A percentile compares a stretch with the other conserved stretches of the same genome.
Evolutionary conservation across 2,888 invertebrate genomes (phyloP).

Genomic region (Drosophila anomalata): DNA sequence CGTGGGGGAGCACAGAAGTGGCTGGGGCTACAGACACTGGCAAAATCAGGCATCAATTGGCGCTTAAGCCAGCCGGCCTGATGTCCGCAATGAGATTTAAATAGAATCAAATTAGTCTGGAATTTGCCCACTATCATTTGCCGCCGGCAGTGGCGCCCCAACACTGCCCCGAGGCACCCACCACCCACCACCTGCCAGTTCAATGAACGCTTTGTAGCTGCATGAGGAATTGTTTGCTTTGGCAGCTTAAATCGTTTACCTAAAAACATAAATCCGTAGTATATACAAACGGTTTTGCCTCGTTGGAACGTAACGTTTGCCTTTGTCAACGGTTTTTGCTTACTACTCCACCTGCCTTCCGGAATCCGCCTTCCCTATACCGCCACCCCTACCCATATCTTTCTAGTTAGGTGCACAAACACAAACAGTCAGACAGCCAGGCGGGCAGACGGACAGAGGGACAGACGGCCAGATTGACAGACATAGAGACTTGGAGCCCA

Average conservation of each 20-base stretch:
- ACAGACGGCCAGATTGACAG: conserved; percentile 9
- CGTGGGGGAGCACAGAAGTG: not conserved
- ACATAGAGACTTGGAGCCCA: conserved; percentile 14
- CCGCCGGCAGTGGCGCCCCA: conserved; percentile 2
- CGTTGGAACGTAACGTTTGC: conserved; percentile 62
- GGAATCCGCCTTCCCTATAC: conserved; percentile 1
- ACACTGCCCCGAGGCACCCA: not conserved
- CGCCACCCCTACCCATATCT: conserved; percentile 16
- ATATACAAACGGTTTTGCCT: conserved; percentile 49
- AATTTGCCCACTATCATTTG: conserved; percentile 62
- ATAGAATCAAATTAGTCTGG: conserved; percentile 80
- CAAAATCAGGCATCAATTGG: conserved; percentile 72
- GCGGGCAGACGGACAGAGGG: conserved; percentile 11
- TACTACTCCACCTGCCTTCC: conserved; percentile 33
- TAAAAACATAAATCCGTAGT: conserved; percentile 73
- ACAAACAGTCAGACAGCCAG: conserved; percentile 39
- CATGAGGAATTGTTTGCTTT: conserved; percentile 69
- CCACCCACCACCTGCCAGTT: conserved; percentile 38
- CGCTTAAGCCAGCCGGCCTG: conserved; percentile 74
- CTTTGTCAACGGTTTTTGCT: conserved; percentile 74
- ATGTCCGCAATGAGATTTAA: conserved; percentile 81
- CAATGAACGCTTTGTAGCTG: conserved; percentile 61
- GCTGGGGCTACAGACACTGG: conserved; percentile 19
- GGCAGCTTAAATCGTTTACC: conserved; percentile 76
- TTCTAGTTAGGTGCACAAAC: conserved; percentile 72